phyloP scores from a whole-genome alignment of 1,140 invertebrate species.

The Macrobrachium nipponense region DNA sequence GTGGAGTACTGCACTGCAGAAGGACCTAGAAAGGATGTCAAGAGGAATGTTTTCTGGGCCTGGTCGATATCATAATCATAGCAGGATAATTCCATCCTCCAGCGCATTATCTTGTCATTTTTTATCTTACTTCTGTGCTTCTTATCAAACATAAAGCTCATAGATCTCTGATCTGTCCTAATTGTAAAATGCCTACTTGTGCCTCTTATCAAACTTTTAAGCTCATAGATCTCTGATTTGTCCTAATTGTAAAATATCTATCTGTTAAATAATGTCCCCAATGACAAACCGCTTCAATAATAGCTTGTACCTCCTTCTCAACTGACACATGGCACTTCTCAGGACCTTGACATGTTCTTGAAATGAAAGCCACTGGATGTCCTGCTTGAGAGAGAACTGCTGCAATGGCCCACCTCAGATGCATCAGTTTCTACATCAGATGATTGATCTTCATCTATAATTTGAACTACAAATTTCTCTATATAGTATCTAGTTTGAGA shows the following conservation, averaged over 20 bases:
- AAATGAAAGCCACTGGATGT: conserved; percentile 56
- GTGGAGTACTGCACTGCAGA: background rate
- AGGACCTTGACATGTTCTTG: conserved; percentile 41
- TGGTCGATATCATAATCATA: conserved; percentile 64
- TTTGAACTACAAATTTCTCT: too few relatives aligned
- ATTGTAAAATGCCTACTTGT: conserved; percentile 61
- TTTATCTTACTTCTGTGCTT: conserved; percentile 64
- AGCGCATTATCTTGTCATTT: conserved; percentile 65
- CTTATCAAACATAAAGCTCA: conserved; percentile 64
- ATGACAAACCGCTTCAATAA: too few relatives aligned
- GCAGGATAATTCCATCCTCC: conserved; percentile 63
- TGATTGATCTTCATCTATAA: too few relatives aligned
- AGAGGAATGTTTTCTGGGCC: conserved; percentile 64
- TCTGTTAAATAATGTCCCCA: too few relatives aligned
- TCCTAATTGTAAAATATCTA: conserved; percentile 62
- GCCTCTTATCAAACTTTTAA: conserved; percentile 63
- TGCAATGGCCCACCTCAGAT: too few relatives aligned
- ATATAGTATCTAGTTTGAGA: too few relatives aligned
- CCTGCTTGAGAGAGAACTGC: too few relatives aligned
- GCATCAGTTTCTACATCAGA: too few relatives aligned
- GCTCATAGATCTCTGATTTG: conserved; percentile 63
- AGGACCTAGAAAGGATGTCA: conserved; percentile 62
- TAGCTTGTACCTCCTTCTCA: too few relatives aligned
- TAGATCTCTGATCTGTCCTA: conserved; percentile 64
- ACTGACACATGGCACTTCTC: conserved; percentile 40